Conservation (phyloP, 2,113 vertebrate genomes). For the Elephas maximus region DNA sequence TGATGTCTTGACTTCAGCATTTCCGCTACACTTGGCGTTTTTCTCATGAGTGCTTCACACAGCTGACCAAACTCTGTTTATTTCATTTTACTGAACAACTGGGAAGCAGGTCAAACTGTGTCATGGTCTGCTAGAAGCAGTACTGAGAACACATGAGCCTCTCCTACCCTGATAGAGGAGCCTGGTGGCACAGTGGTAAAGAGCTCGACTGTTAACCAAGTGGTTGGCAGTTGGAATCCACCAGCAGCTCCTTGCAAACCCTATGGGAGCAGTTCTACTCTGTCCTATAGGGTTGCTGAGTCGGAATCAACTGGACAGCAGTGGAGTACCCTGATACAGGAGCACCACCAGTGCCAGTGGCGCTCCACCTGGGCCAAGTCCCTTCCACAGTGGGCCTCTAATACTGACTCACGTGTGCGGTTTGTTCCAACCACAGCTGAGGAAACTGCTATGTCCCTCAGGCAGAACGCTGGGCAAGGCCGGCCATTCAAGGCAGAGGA, state of each 20-base stretch:
- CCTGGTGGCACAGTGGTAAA: too few species aligned
- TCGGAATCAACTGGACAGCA: too few species aligned
- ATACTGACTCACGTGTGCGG: accelerated
- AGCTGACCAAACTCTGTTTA: background rate
- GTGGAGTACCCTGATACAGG: background rate
- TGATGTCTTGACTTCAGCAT: background rate
- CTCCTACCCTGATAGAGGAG: background rate
- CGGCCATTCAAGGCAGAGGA: accelerated
- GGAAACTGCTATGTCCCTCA: background rate
- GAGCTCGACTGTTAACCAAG: too few species aligned
- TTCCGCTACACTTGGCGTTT: background rate
- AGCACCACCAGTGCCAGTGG: background rate
- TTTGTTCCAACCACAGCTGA: background rate
- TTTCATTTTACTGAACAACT: background rate
- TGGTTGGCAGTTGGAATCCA: too few species aligned
- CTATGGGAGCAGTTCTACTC: too few species aligned
- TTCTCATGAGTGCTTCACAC: background rate
- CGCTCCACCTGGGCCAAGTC: accelerated
- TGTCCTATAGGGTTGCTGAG: too few species aligned
- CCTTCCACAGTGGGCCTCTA: background rate
- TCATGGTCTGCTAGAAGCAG: background rate
- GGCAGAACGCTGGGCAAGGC: background rate
- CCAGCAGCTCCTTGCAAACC: too few species aligned
- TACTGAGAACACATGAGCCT: background rate
- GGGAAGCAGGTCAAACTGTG: background rate